Evolutionary conservation across 2,888 invertebrate genomes (phyloP), one percentile per base, ranked within the genome.

Genomic region (Brenthis ino): DNA sequence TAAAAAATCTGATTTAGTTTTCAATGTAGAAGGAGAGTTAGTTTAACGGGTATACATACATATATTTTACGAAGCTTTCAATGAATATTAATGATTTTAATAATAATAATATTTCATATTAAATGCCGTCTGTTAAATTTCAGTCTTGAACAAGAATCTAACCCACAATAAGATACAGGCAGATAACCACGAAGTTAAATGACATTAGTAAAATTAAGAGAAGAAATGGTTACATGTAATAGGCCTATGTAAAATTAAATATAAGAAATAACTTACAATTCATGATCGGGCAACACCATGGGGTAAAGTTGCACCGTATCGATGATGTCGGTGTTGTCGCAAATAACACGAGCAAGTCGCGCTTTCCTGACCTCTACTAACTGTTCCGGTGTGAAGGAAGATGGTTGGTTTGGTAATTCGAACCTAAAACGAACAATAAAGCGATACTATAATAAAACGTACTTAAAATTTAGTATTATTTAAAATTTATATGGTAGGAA

Each of bases 281-380:
- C 97, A 83, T 98, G 98, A 89, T 98, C 98, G 3, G 98, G 97
- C 79, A 98, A 89, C 47, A 98, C 97, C 97, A 98, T 97, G 0
- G 98, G 97, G 86, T 97, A 98, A 14, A 98, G 94, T 85, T 98
- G 98, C 74, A 97, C 96, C 12, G 97, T 97, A 82, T 98, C 97
- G 75, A 98, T 97, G 74, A 98, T 94, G 85, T 98, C 98, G 0
- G 98, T 97, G 83, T 98, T 98, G 85, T 98, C 98, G 83, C 98
- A 98, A 77, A 98, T 96, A 64, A 98, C 89, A 72, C 97, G 95
- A 0, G 98, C 95, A 8, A 98, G 89, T 77, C 96, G 95, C 0
- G 96, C 92, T 87, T 98, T 98, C 58, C 96, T 94, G 70, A 98
- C 94, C 89, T 98, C 98, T 74, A 94, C 94, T 53, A 98, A 89